Conservation (phyloP, 2,888 invertebrate genomes). For the Drosophila maculinotata region DNA sequence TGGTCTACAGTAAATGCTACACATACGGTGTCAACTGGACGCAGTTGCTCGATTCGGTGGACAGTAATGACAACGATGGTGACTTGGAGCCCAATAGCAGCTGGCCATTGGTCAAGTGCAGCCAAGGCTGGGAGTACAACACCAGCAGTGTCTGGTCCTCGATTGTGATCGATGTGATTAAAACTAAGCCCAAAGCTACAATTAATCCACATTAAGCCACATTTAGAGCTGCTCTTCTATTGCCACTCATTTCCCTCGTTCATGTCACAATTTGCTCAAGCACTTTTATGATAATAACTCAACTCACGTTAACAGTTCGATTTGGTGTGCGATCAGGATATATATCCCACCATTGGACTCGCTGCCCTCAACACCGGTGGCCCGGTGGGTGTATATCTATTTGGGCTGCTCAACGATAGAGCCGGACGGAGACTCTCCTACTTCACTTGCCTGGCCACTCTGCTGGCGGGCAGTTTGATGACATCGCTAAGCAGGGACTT, state of each 20-base stretch:
- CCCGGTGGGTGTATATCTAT: constrained; percentile 95
- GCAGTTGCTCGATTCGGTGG: constrained; percentile 84
- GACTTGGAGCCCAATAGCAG: constrained; percentile 85
- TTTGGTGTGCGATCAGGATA: constrained; percentile 93
- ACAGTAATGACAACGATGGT: constrained; percentile 45
- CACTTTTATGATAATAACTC: neutral
- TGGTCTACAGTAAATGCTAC: constrained; percentile 89
- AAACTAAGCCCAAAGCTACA: neutral
- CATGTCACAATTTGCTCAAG: constrained; percentile 9
- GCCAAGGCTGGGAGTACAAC: constrained; percentile 93
- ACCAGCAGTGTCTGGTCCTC: constrained; percentile 90
- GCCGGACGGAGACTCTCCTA: constrained; percentile 94
- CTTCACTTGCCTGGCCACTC: constrained; percentile 93
- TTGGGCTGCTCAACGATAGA: constrained; percentile 94
- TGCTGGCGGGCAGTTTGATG: constrained; percentile 91
- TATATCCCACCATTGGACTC: constrained; percentile 94
- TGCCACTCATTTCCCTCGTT: constrained; percentile 46
- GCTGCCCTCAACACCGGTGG: constrained; percentile 95
- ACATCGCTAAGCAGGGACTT: constrained; percentile 92
- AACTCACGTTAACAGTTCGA: constrained; percentile 87
- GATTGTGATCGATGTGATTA: constrained; percentile 92
- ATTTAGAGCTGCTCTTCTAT: constrained; percentile 54
- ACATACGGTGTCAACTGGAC: constrained; percentile 92
- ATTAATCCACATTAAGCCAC: constrained; percentile 26
- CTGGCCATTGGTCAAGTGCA: constrained; percentile 90